phyloP scores from a whole-genome alignment of 2,113 vertebrate species.

The Isichthys henryi region DNA sequence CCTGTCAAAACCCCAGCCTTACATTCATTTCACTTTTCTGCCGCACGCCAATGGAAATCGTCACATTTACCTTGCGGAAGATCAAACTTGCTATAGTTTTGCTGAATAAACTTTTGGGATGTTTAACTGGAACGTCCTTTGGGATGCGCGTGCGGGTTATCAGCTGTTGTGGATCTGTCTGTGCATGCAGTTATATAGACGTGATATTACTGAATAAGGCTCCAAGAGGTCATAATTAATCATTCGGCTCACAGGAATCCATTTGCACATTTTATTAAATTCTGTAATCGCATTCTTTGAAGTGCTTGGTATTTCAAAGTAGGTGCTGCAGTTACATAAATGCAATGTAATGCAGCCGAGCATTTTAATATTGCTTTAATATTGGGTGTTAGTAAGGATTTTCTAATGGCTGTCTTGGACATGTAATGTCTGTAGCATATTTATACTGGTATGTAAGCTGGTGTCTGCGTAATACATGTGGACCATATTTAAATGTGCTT shows the following conservation, averaged over 20 bases:
- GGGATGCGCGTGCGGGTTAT: not conserved
- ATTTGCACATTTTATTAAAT: not conserved
- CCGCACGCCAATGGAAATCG: not conserved
- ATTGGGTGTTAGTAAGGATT: not conserved
- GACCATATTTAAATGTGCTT: not conserved
- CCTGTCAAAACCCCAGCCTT: not conserved
- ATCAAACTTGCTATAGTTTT: not conserved
- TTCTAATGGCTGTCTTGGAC: not conserved
- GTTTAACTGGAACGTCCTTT: not conserved
- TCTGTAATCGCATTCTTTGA: not conserved
- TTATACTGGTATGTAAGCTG: not conserved
- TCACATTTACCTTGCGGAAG: not conserved
- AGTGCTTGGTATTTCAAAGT: not conserved
- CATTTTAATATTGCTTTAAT: not conserved
- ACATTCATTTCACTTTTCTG: not conserved
- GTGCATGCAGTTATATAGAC: not conserved
- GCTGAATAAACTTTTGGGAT: not conserved
- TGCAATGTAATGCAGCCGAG: not conserved
- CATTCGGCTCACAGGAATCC: not conserved
- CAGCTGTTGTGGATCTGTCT: not conserved
- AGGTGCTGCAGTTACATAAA: not conserved
- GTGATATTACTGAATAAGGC: not conserved
- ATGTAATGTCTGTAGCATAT: not conserved
- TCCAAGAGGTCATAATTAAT: not conserved
- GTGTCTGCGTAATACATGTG: not conserved